Conservation (phyloP, 1,140 invertebrate species). For the Pteromalus puparum region DNA sequence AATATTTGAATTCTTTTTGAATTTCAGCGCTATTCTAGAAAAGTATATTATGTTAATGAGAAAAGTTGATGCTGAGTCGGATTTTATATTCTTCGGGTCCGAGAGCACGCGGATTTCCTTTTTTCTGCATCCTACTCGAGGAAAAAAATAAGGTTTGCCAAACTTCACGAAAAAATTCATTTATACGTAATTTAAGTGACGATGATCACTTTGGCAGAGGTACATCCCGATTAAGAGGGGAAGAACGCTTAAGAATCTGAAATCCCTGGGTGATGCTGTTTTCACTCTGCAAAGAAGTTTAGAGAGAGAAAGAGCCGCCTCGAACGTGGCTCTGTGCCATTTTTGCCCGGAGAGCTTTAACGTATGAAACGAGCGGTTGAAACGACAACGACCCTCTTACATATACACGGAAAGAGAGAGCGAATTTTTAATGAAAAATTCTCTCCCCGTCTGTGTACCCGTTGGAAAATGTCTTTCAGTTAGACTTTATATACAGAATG, state of each 20-base stretch:
- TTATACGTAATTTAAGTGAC: neutral
- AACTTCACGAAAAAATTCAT: neutral
- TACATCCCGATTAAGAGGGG: neutral
- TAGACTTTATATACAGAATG: conserved; percentile 19
- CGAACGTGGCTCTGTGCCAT: conserved; percentile 15
- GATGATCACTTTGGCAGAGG: conserved; percentile 4
- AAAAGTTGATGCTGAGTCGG: too few relatives aligned
- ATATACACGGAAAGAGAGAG: neutral
- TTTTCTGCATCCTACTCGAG: too few relatives aligned
- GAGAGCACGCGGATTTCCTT: too few relatives aligned
- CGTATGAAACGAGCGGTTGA: conserved; percentile 4
- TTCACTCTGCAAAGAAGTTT: conserved; percentile 11
- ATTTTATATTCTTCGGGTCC: too few relatives aligned
- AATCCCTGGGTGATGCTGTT: conserved; percentile 1
- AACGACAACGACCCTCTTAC: conserved; percentile 24
- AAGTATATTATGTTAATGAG: too few relatives aligned
- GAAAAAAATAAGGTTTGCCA: neutral
- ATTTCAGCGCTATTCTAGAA: too few relatives aligned
- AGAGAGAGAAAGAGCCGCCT: neutral
- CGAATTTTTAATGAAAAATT: conserved; percentile 50
- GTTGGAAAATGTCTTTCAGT: neutral
- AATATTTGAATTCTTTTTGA: too few relatives aligned
- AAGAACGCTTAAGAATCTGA: conserved; percentile 5
- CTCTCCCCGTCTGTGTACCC: neutral
- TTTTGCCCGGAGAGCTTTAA: conserved; percentile 16